Percentiles rank a stretch among this genome's conserved stretches.
These are phyloP conservation scores for Anhinga anhinga DNA, from an alignment of 2,113 vertebrate species.

Conservation along the genomic window DNA sequence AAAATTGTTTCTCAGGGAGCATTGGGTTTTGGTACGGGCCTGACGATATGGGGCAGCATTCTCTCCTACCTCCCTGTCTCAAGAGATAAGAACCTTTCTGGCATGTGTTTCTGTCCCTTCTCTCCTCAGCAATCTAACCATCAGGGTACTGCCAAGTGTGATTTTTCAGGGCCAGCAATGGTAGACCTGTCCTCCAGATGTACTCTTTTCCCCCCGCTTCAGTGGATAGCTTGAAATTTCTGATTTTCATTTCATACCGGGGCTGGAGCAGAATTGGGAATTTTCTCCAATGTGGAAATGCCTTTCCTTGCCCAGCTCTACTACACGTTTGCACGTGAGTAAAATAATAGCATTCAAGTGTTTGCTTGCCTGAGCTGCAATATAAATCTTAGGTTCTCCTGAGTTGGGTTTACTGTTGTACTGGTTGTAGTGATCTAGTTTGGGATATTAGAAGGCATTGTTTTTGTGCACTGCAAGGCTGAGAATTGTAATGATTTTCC, in stretches of 20 bases:
- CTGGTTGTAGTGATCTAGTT: not conserved
- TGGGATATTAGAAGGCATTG: not conserved
- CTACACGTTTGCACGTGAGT: not conserved
- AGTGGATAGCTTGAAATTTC: not conserved
- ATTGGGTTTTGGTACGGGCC: not conserved
- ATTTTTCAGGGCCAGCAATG: too few relatives aligned
- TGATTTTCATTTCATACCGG: not conserved
- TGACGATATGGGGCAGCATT: not conserved
- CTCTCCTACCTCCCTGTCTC: not conserved
- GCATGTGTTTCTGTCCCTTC: not conserved
- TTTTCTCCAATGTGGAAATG: not conserved
- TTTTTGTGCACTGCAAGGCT: not conserved
- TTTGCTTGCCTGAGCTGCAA: not conserved
- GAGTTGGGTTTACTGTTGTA: not conserved
- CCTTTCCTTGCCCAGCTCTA: not conserved
- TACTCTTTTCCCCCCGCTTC: not conserved
- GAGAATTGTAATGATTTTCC: not conserved
- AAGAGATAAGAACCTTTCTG: not conserved
- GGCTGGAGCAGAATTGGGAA: not conserved
- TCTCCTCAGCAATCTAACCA: not conserved
- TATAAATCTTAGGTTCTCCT: not conserved
- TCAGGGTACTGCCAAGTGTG: not conserved
- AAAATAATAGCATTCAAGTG: not conserved
- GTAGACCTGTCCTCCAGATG: not conserved
- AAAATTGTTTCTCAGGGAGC: not conserved